Base-by-base conservation (phyloP, 2,113 vertebrate genomes). In the Xiphophorus maculatus region DNA sequence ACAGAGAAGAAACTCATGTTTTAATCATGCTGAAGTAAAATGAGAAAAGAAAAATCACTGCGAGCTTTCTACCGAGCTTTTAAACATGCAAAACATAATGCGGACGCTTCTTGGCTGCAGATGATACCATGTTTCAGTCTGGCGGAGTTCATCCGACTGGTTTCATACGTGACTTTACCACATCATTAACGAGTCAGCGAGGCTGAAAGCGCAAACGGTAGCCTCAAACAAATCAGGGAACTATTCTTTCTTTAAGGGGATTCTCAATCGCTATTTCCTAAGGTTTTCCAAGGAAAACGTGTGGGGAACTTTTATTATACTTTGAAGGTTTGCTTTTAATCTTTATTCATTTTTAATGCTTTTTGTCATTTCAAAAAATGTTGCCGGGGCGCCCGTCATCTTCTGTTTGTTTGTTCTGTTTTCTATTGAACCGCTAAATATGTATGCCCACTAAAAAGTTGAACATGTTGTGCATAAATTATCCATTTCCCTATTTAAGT, bases 151-250 rank as follows among this genome's bases (percentile, higher is more conserved):
- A 79, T 79, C 82, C 66, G 74, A 82, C 82, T 79, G 82, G 73
- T 87, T 87, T 89, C 88, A 90, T 84, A 86, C 67, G 64, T 90
- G 86, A 79, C 82, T 83, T 87, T 71, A 83, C 64, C 88, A 89
- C 89, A 83, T 87, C 91, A 86, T 92, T 92, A 90, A 85, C 68
- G 69, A 87, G 82, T 81, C 89, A 90, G 89, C 80, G 80, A 90
- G 76, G 83, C 74, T 61, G 69, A 86, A 83, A 83, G 82, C 81
- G 73, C 73, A 30, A 30, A 30, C 84, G 72, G 74, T 29, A 74
- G 66, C 84, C 80, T 30, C 30, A 32, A 80, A 74, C 77, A 71
- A 54, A 4, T 48, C 63, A 35, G 29, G 40, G 40, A 74, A 27
- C 37, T 32, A 25, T 72, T 80, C 77, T 37, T 66, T 77, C 30